Base-by-base conservation (phyloP, 2,797 vertebrate genomes). In the Xenops minutus region DNA sequence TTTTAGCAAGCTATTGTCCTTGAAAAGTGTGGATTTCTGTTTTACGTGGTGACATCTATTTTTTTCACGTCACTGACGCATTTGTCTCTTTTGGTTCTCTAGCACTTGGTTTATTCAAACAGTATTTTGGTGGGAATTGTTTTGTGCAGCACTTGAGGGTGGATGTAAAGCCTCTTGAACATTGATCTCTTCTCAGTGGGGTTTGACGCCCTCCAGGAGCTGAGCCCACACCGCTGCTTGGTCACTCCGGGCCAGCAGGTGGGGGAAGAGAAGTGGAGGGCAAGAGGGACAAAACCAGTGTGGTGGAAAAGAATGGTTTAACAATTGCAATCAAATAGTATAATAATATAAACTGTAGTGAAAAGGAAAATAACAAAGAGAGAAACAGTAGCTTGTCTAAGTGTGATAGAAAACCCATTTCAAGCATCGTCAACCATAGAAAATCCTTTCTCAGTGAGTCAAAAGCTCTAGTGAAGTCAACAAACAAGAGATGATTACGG, bases 221-320 rank as follows among this genome's bases (percentile, higher is more conserved):
- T 55, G 23, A 85, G 64, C 6, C 36, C 46, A 34, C 11, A 9
- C 7, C 41, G 62, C 51, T 0, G 2, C 37, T 58, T 20, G 2
- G 23, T 52, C 1, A 1, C 51, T 18, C 6, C 11, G 14, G 4
- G 1, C 2, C 9, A 7, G 24, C 5, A 30, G 21, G 20, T 17
- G 12, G 32, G 17, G 27, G 17, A 59, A 44, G 56, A 54, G 27
- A 69, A 71, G 3, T 18, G 36, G 21, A 54, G 21, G 39, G 12
- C 41, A 23, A 34, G 52, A 85, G 85, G 16, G 6, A 29, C 26
- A 64, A 27, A 52, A 62, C 29, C 30, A 14, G 5, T 7, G 49
- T 20, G 21, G 27, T 52, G 52, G 39, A n/a, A 74, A 32, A 67
- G 56, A 59, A 18, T 8, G 26, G 13, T 41, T 78, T 56, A 46